Percentiles rank a stretch among this genome's conserved stretches.
Conservation (phyloP, 2,797 vertebrate species). For the Microtus obscurus region DNA sequence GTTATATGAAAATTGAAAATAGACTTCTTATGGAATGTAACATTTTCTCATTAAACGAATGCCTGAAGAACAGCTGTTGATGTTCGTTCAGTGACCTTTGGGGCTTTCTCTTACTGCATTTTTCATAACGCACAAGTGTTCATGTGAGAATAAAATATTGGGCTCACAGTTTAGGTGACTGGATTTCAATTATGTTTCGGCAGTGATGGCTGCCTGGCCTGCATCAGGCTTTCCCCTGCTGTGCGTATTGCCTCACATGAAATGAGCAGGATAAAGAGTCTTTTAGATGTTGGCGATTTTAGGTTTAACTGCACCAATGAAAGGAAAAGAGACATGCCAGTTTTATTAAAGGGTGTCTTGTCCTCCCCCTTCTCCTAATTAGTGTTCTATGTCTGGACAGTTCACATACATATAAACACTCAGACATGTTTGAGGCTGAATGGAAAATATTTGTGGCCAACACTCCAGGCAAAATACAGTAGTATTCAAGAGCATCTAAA, state of each 20-base stretch:
- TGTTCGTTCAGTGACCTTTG: conserved; percentile 28
- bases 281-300: conserved; percentile 30
- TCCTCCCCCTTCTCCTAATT: conserved; percentile 49
- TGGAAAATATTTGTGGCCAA: conserved; percentile 69
- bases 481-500: conserved; percentile 80
- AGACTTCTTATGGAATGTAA: conserved; percentile 66
- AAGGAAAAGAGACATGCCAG: conserved; percentile 4
- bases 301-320: conserved; percentile 31
- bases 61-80: conserved; percentile 74
- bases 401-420: not conserved
- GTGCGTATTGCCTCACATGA: not conserved
- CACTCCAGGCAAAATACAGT: conserved; percentile 67
- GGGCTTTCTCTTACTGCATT: conserved; percentile 50
- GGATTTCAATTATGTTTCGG: conserved; percentile 63
- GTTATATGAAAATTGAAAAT: conserved; percentile 68
- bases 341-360: conserved; percentile 62
- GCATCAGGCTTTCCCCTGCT: not conserved
- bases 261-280: not conserved
- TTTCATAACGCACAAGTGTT: conserved; percentile 66
- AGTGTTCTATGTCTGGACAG: not conserved
- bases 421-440: conserved; percentile 69
- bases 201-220: not conserved
- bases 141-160: conserved; percentile 58
- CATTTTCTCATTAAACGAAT: conserved; percentile 81
- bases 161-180: conserved; percentile 40